Base-by-base conservation (phyloP, 2,113 vertebrate genomes). In the Sturnus vulgaris region DNA sequence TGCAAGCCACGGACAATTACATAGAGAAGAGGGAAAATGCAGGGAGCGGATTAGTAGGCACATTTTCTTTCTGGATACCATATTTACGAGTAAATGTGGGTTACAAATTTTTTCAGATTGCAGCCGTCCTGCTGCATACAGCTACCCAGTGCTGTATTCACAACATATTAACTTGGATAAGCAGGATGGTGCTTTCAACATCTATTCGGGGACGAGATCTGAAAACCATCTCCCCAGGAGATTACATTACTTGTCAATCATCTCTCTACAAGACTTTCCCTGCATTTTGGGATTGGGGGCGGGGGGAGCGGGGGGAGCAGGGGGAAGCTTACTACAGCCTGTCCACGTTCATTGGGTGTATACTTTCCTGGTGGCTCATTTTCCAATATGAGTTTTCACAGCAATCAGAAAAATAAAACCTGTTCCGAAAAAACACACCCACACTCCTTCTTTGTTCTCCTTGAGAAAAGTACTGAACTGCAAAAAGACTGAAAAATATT, bases 211-310 rank as follows among this genome's bases (percentile, higher is more conserved):
- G 39, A 72, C 42, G 35, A 70, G 70, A 92, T 75, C 69, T 30
- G 60, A 96, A 96, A 96, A 72, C 70, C 71, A 23, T 70, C 83
- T 88, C 77, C 69, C 76, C 21, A 3, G 93, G 88, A 85, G 76
- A 90, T 83, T 83, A 88, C 10, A 5, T 73, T 53, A 82, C 56
- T 66, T 94, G 88, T 70, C 86, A 94, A 53, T 94, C 33, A 83
- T 65, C 72, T 83, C 31, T 57, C 42, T 35, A 14, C 59, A 40
- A 40, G 40, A 44, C 47, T 53, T 55, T 70, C 85, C 17, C 15
- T 30, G 7, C 7, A 3, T 27, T 78, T 46, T 37, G 37, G 19
- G 4, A 1, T 10, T 16, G 15, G 9, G 35, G 25, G 6, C 1
- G 10, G 52, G 24, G 16, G 27, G 2, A 22, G 57, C 37, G 39